A percentile compares a stretch with the other conserved stretches of the same genome.
These are phyloP conservation scores for Porites lutea DNA, from an alignment of 64 coral and sea anemone species.

Conservation along the genomic window DNA sequence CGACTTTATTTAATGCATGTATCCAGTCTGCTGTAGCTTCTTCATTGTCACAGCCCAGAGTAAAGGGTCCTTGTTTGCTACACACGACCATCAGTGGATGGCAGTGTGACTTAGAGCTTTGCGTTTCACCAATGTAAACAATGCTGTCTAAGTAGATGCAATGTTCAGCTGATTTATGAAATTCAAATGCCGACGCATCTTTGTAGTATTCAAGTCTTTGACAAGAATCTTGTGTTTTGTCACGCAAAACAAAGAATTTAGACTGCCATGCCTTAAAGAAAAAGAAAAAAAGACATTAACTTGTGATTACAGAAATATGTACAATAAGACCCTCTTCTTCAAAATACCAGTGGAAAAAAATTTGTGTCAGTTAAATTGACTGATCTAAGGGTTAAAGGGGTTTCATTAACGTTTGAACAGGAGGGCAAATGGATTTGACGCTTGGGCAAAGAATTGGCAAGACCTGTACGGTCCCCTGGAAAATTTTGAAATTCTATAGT, in stretches of 20 bases:
- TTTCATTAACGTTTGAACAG: too few species aligned
- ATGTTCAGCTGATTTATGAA: slow-evolving; percentile 20
- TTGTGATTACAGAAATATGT: too few species aligned
- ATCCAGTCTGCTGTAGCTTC: slow-evolving; percentile 63
- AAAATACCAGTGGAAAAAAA: too few species aligned
- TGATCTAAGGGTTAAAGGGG: too few species aligned
- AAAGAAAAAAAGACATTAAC: not conserved
- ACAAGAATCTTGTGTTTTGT: not conserved
- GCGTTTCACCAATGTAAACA: slow-evolving; percentile 51
- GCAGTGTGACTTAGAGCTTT: slow-evolving; percentile 37
- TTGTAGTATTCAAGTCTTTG: slow-evolving; percentile 72
- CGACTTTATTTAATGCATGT: slow-evolving; percentile 36
- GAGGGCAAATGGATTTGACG: too few species aligned
- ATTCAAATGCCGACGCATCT: slow-evolving; percentile 47
- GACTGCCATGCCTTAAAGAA: slow-evolving; percentile 67
- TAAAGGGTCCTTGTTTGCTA: slow-evolving; percentile 38
- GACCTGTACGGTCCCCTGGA: too few species aligned
- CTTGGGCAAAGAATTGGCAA: too few species aligned
- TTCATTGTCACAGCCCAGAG: slow-evolving; percentile 47
- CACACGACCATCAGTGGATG: slow-evolving; percentile 62
- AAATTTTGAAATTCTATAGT: too few species aligned
- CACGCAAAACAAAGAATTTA: slow-evolving; percentile 71
- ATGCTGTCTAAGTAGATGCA: slow-evolving; percentile 48
- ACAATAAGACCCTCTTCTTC: too few species aligned
- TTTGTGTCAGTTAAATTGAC: too few species aligned